phyloP scores from a whole-genome alignment of 2,888 invertebrate species.

The Tupiocoris notatus region DNA sequence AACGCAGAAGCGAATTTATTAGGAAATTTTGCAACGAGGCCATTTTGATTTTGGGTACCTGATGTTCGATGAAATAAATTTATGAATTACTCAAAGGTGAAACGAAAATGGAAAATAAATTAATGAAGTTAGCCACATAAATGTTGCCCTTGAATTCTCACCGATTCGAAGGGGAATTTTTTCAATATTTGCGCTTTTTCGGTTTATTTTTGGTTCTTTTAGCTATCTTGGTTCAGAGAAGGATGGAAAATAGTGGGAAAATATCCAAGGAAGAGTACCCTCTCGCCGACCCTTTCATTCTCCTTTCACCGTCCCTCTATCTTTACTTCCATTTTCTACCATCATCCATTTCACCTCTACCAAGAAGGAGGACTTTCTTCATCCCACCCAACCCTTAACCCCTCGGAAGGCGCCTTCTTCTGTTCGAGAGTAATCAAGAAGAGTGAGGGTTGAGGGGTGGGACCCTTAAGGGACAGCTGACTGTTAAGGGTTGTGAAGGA shows the following conservation, averaged over 20 bases:
- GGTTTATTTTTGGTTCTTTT: neutral
- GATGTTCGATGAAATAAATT: no score
- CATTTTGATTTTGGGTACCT: no score
- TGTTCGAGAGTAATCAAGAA: slow-evolving; percentile 49
- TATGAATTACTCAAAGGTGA: no score
- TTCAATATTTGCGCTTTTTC: neutral
- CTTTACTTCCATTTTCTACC: neutral
- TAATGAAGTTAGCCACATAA: no score
- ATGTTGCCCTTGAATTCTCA: no score
- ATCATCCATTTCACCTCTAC: slow-evolving; percentile 1
- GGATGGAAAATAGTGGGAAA: neutral
- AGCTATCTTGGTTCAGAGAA: no score
- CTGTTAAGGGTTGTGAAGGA: neutral
- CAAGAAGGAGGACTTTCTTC: neutral
- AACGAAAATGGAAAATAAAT: no score
- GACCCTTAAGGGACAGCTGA: slow-evolving; percentile 37
- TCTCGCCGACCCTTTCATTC: neutral
- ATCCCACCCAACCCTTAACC: neutral
- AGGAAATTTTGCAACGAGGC: no score
- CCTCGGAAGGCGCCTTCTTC: neutral
- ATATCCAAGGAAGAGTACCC: neutral
- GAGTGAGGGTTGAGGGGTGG: slow-evolving; percentile 6
- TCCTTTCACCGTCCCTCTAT: slow-evolving; percentile 1
- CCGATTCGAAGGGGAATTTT: no score
- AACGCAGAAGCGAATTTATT: no score